phyloP scores from a whole-genome alignment of 2,888 invertebrate species.

The Tupiocoris notatus region DNA sequence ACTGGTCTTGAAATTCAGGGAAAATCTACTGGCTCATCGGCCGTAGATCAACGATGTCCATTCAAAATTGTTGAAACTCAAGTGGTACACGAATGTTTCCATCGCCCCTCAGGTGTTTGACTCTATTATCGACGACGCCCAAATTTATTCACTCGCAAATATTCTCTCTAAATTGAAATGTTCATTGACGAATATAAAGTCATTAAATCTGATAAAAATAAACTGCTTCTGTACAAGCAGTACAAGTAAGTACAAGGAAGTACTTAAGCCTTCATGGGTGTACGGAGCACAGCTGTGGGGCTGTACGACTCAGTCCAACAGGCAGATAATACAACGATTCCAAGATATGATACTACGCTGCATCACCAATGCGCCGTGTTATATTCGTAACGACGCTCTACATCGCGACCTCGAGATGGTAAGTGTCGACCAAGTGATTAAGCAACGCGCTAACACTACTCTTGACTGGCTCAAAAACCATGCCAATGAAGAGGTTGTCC shows the following conservation, averaged over 20 bases:
- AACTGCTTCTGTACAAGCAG: constrained; percentile 22
- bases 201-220: too few relatives aligned
- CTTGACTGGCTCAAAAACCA: neutral
- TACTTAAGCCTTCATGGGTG: constrained; percentile 1
- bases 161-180: too few relatives aligned
- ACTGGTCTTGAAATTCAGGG: neutral
- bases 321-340: constrained; percentile 8
- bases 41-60: constrained; percentile 4
- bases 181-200: too few relatives aligned
- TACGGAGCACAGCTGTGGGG: neutral
- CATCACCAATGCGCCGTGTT: neutral
- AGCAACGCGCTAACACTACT: neutral
- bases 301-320: constrained; percentile 13
- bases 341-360: constrained; percentile 5
- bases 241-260: too few relatives aligned
- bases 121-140: too few relatives aligned
- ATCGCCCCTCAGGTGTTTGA: too few relatives aligned
- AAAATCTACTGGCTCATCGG: constrained; percentile 14
- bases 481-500: neutral
- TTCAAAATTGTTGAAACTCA: too few relatives aligned
- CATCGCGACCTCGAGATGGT: neutral
- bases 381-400: constrained; percentile 1
- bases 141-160: too few relatives aligned
- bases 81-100: too few relatives aligned
- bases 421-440: neutral